phyloP scores from a whole-genome alignment of 2,113 vertebrate species.

The Chloropsis hardwickii region DNA sequence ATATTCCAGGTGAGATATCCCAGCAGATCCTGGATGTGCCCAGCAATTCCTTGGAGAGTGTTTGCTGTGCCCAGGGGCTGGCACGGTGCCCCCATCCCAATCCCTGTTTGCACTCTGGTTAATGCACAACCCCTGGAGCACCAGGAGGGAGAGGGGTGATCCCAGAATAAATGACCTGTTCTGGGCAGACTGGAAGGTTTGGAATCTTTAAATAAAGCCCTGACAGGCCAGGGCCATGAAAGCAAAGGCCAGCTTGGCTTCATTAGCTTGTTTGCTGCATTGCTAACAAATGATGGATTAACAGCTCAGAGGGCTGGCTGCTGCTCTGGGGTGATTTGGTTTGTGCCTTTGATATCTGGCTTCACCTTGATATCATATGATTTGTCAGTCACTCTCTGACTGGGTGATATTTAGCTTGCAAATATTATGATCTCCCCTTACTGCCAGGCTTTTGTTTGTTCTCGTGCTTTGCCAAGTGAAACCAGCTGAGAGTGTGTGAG shows the following conservation, averaged over 20 bases:
- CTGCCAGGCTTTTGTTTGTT: conserved; percentile 30
- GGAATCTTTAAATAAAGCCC: not conserved
- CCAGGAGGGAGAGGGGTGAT: accelerated
- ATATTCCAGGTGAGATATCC: accelerated
- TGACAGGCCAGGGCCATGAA: not conserved
- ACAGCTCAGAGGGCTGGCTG: not conserved
- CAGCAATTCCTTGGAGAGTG: not conserved
- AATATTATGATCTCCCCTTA: not conserved
- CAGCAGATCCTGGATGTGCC: not conserved
- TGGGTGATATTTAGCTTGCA: not conserved
- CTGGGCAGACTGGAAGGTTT: not conserved
- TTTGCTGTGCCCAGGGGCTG: not conserved
- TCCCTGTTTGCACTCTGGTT: not conserved
- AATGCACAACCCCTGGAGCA: not conserved
- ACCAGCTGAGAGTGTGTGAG: not conserved
- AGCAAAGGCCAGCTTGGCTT: not conserved
- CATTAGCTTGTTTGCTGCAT: not conserved
- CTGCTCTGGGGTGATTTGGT: not conserved
- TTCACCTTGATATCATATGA: not conserved
- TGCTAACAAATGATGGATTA: not conserved
- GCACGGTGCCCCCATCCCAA: not conserved
- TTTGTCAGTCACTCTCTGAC: not conserved
- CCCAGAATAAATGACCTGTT: not conserved
- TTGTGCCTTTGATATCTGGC: not conserved
- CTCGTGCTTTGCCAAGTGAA: not conserved